These are phyloP conservation scores for Sesia bembeciformis DNA, from an alignment of 2,888 invertebrate genomes.

Conservation along the genomic window DNA sequence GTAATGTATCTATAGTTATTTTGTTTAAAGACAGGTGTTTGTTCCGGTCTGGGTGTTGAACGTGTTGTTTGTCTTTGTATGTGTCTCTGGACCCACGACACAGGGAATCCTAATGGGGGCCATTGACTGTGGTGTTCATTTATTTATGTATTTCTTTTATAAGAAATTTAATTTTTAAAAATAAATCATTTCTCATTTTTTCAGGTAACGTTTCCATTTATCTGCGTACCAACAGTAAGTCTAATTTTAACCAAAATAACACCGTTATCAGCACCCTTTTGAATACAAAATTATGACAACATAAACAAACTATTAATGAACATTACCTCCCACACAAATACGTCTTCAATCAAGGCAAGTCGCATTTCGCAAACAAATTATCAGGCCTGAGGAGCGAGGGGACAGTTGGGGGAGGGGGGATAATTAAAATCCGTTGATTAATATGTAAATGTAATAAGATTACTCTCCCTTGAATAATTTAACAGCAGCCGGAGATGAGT, in stretches of 20 bases:
- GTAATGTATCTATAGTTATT: no score
- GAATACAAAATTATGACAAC: conserved; percentile 15
- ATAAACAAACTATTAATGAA: conserved; percentile 53
- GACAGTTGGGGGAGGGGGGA: conserved; percentile 78
- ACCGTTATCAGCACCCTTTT: conserved; percentile 13
- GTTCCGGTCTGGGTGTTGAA: no score
- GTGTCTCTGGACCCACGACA: no score
- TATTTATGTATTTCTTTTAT: not conserved
- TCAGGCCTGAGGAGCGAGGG: conserved; percentile 43
- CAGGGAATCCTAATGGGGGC: no score
- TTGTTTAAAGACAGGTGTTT: no score
- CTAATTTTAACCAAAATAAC: conserved; percentile 3
- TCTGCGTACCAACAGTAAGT: conserved; percentile 21
- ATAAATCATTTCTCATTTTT: conserved; percentile 18
- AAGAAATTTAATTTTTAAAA: not conserved
- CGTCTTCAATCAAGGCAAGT: conserved; percentile 59
- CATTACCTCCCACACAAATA: conserved; percentile 45
- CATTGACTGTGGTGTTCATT: no score
- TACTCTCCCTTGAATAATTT: conserved; percentile 93
- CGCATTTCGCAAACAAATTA: conserved; percentile 71
- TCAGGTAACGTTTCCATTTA: conserved; percentile 38
- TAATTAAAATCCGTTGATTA: conserved; percentile 99
- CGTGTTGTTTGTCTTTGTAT: no score
- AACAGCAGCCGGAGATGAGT: conserved; percentile 65
- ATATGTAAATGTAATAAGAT: conserved; percentile 99